phyloP scores from a whole-genome alignment of 2,888 invertebrate genomes.

The Antheraea yamamai region DNA sequence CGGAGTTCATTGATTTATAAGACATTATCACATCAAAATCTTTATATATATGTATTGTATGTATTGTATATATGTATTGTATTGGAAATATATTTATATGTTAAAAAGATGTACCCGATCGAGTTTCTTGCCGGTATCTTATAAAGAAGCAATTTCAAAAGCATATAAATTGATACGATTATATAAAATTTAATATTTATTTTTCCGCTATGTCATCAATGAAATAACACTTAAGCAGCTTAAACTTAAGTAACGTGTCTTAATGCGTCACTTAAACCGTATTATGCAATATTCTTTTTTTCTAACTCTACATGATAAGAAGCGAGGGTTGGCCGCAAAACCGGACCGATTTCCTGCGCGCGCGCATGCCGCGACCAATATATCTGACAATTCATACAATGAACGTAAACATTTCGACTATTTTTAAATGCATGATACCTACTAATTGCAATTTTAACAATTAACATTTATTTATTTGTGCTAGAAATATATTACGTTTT shows the following conservation, averaged over 20 bases:
- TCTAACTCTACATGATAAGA: slow-evolving; percentile 40
- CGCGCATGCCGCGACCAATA: slow-evolving; percentile 20
- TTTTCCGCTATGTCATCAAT: background rate
- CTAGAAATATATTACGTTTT: no score
- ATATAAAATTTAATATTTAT: background rate
- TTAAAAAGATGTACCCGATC: no score
- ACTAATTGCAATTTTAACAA: slow-evolving; percentile 18
- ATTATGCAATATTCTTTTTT: slow-evolving; percentile 30
- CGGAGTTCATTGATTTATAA: no score
- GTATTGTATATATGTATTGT: no score
- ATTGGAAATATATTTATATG: no score
- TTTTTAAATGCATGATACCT: background rate
- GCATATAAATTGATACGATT: no score
- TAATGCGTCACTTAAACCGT: background rate
- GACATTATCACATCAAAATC: no score
- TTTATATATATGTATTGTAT: no score
- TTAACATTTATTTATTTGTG: background rate
- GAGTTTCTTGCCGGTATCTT: no score
- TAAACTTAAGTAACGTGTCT: background rate
- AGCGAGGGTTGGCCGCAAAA: slow-evolving; percentile 40
- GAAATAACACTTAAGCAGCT: background rate
- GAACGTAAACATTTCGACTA: slow-evolving; percentile 20
- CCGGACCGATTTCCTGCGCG: slow-evolving; percentile 58
- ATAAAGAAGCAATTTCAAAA: no score
- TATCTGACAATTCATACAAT: slow-evolving; percentile 37